Evolutionary conservation across 2,888 invertebrate species (phyloP).

Genomic region (Andrena minutula): DNA sequence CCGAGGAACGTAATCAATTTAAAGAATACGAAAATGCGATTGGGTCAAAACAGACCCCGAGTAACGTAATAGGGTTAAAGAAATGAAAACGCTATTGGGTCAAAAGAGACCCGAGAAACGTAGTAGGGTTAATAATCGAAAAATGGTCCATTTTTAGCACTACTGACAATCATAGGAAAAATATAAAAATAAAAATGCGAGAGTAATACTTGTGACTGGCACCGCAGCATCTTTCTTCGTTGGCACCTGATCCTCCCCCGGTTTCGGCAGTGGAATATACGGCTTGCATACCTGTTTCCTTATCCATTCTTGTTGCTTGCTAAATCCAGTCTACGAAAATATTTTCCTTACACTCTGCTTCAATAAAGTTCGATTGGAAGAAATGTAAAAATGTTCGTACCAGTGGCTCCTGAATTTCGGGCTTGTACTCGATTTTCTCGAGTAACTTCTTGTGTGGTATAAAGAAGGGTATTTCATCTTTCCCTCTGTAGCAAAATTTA

Average conservation of each 20-base stretch:
- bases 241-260: neutral
- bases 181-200: neutral
- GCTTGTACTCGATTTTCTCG: constrained; percentile 88
- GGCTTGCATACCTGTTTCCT: constrained; percentile 81
- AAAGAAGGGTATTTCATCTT: constrained; percentile 86
- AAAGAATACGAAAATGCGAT: no score
- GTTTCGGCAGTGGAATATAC: constrained; percentile 34
- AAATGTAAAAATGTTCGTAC: constrained; percentile 82
- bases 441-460: constrained; percentile 88
- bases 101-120: no score
- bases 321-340: constrained; percentile 86
- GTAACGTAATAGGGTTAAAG: no score
- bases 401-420: constrained; percentile 87
- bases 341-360: neutral
- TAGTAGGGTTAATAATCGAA: no score
- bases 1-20: no score
- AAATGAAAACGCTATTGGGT: no score
- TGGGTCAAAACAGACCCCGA: no score
- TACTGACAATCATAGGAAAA: no score
- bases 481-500: neutral
- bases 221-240: neutral
- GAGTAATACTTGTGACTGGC: neutral
- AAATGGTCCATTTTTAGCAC: no score
- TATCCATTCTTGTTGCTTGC: constrained; percentile 85
- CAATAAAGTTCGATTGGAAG: neutral